A percentile compares a stretch with the other conserved stretches of the same genome.
Evolutionary conservation across 2,113 vertebrate species (phyloP).

Genomic region (Ceyx melanurus): DNA sequence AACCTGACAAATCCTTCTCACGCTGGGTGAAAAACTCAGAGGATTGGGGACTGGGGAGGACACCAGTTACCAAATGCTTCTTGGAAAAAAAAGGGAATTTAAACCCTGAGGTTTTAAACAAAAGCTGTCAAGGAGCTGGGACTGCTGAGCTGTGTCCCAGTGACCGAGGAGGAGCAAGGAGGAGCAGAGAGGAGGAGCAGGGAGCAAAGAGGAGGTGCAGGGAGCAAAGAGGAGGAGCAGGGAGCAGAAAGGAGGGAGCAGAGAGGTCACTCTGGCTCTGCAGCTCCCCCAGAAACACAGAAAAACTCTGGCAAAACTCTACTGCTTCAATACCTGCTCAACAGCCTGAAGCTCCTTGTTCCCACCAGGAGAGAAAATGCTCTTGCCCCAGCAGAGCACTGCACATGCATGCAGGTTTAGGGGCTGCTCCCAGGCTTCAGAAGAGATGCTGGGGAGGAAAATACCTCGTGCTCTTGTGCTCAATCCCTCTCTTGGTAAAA

Average conservation of each 20-base stretch:
- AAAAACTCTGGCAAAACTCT: neutral
- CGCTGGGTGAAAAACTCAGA: neutral
- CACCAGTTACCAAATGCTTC: neutral
- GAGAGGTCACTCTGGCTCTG: neutral
- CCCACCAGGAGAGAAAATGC: neutral
- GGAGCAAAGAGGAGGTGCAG: neutral
- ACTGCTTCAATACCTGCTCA: neutral
- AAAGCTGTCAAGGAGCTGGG: neutral
- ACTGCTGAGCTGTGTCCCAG: neutral
- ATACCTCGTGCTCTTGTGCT: neutral
- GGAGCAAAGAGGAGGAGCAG: neutral
- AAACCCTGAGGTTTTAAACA: neutral
- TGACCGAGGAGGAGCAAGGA: neutral
- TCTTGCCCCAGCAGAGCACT: neutral
- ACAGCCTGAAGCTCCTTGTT: neutral
- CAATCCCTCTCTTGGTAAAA: neutral
- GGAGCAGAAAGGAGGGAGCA: neutral
- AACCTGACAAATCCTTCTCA: neutral
- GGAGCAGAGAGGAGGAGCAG: neutral
- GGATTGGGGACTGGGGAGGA: neutral
- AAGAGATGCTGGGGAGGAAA: neutral
- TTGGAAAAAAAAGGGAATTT: neutral
- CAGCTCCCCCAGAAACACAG: neutral
- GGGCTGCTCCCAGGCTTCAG: neutral
- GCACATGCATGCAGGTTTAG: neutral